A percentile compares a stretch with the other conserved stretches of the same genome.
Evolutionary conservation across 64 coral and sea anemone species (phyloP).

Genomic region (Pocillopora verrucosa): DNA sequence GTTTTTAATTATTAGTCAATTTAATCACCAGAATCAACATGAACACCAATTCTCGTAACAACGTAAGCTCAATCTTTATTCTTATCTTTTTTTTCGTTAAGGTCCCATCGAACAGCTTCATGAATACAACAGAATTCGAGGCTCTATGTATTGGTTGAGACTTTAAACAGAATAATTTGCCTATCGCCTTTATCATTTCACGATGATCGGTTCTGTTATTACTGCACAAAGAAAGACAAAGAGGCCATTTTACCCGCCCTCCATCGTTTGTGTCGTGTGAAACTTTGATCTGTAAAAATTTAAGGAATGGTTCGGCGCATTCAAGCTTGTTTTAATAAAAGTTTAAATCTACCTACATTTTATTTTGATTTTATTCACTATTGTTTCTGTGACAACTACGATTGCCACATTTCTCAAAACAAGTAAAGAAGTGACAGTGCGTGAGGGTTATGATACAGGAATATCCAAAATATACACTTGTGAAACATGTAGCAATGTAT

Average conservation of each 20-base stretch:
- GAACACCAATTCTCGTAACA: no score
- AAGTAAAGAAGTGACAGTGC: no score
- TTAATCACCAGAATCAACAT: no score
- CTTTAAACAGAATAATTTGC: slow-evolving; percentile 29
- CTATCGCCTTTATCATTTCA: background rate
- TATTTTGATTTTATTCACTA: background rate
- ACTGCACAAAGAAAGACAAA: background rate
- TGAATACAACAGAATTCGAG: slow-evolving; percentile 92
- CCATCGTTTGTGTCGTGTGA: slow-evolving; percentile 13
- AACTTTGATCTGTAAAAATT: slow-evolving; percentile 33
- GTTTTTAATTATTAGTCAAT: no score
- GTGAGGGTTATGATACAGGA: no score
- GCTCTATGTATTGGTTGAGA: slow-evolving; percentile 96
- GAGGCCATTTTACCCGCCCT: background rate
- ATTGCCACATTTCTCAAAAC: no score
- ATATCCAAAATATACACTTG: no score
- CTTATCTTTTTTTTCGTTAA: slow-evolving; percentile 7
- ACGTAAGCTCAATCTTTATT: no score
- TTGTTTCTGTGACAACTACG: background rate
- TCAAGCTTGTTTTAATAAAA: slow-evolving; percentile 33
- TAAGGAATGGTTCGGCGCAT: background rate
- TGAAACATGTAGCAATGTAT: no score
- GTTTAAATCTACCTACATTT: background rate
- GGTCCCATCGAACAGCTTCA: slow-evolving; percentile 92
- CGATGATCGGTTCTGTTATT: background rate